Evolutionary conservation across 2,888 invertebrate genomes (phyloP).

Genomic region (Smittia sp.): DNA sequence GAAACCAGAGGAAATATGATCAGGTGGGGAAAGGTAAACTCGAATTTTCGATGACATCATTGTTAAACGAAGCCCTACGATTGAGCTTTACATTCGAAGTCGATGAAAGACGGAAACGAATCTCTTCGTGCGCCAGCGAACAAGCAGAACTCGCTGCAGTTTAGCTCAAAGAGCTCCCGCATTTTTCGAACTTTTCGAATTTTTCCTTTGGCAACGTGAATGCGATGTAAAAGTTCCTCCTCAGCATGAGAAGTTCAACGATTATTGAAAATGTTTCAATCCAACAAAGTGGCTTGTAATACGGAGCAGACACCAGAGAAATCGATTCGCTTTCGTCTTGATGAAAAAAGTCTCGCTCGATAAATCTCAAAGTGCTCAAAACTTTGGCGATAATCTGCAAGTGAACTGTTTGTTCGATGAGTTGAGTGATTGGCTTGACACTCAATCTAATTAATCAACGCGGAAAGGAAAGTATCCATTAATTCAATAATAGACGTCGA

Average conservation of each 20-base stretch:
- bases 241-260: not conserved
- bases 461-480: not conserved
- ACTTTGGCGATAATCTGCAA: not conserved
- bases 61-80: too few species aligned
- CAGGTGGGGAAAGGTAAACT: too few species aligned
- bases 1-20: too few species aligned
- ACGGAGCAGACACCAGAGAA: not conserved
- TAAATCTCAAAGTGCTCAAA: not conserved
- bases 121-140: too few species aligned
- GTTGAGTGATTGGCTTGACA: not conserved
- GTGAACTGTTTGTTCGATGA: not conserved
- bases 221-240: not conserved
- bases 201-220: too few species aligned
- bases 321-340: not conserved
- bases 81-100: too few species aligned
- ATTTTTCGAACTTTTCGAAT: too few species aligned
- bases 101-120: too few species aligned
- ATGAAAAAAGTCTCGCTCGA: not conserved
- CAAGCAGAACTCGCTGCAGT: too few species aligned
- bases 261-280: not conserved
- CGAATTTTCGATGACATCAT: too few species aligned
- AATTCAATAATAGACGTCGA: too few species aligned
- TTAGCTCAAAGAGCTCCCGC: too few species aligned
- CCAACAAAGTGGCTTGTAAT: not conserved
- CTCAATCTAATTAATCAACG: slow-evolving; percentile 1